A percentile compares a stretch with the other conserved stretches of the same genome.
phyloP scores from a whole-genome alignment of 1,140 invertebrate genomes.

The Trypoxylus dichotomus region DNA sequence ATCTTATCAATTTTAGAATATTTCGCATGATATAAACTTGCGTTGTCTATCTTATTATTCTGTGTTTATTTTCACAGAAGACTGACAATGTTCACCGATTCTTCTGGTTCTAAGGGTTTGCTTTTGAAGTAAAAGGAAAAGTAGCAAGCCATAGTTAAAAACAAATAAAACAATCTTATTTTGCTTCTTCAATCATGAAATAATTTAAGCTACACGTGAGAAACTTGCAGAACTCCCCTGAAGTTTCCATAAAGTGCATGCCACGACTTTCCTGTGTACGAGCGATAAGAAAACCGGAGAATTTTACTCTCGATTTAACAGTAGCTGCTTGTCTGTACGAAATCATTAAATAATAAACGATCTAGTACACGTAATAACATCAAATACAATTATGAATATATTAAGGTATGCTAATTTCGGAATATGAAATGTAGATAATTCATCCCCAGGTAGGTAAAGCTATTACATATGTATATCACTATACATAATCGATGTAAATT shows the following conservation, averaged over 20 bases:
- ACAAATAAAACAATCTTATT: background rate
- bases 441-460: no score
- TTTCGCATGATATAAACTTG: no score
- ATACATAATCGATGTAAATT: no score
- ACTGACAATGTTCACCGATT: no score
- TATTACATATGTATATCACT: no score
- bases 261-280: background rate
- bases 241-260: slow-evolving; percentile 6
- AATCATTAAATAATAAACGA: background rate
- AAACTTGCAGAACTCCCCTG: background rate
- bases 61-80: no score
- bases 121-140: background rate
- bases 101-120: no score
- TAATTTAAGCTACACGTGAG: background rate
- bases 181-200: background rate
- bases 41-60: no score
- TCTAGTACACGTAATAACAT: background rate
- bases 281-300: background rate
- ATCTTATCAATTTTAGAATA: no score
- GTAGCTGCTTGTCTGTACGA: background rate
- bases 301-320: background rate
- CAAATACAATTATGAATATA: no score
- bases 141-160: background rate
- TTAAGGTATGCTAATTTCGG: no score
- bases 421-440: no score